Evolutionary conservation across 2,113 vertebrate genomes (phyloP), one percentile per base, ranked within the genome.

Genomic region (Heterochromis multidens): DNA sequence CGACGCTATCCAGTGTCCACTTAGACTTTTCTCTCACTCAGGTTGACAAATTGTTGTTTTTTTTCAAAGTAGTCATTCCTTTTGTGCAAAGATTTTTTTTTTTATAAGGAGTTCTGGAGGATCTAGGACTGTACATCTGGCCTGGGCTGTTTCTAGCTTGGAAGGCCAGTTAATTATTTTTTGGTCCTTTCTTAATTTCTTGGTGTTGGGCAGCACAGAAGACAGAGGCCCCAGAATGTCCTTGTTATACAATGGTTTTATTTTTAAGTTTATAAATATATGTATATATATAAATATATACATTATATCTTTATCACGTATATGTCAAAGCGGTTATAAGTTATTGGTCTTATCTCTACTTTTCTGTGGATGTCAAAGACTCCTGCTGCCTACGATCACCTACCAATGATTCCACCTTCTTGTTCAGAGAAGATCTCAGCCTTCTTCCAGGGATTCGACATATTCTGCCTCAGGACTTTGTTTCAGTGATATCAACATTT

Each of bases 391-490:
- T 92, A 80, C 85, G 92, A 46, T 90, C 82, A 93, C 83, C 93
- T 91, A 95, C 93, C 95, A 93, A 92, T 93, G 93, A 95, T 92
- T 94, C 92, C 94, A 94, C 89, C 90, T 84, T 77, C 84, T 91
- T 77, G 88, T 92, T 95, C 90, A 87, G 81, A 72, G 90, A 93
- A 94, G 93, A 94, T 90, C 72, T 93, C 85, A 90, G 91, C 90
- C 89, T 94, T 95, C 87, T 94, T 94, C 95, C 93, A 95, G 94
- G 95, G 95, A 96, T 94, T 93, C 85, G 82, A 91, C 89, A 89
- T 83, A 93, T 94, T 94, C 93, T 96, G 96, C 96, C 98, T 98
- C 98, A 98, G 98, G 98, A 98, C 96, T 95, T 96, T 94, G 94
- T 93, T 95, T 94, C 93, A 79, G 84, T 89, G 82, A 88, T 95